Evolutionary conservation across 2,797 vertebrate genomes (phyloP).

Genomic region (Brachymystax lenok): DNA sequence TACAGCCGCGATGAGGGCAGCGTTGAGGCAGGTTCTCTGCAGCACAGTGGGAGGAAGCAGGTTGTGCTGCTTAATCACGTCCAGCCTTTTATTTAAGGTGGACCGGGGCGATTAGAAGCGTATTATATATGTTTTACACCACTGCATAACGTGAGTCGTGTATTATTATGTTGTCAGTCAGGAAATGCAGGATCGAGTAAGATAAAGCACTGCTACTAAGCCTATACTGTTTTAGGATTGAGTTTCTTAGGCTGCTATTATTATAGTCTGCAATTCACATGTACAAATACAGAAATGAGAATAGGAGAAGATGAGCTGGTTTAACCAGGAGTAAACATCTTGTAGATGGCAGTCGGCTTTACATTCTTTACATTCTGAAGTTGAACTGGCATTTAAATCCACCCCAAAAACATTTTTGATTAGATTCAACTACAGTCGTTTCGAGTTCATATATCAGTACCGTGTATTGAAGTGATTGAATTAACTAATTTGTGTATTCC

Average conservation of each 20-base stretch:
- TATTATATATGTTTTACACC: not conserved
- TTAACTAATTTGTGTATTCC: not conserved
- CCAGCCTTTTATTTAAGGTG: constrained; percentile 71
- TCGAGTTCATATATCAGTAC: not conserved
- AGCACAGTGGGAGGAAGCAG: constrained; percentile 78
- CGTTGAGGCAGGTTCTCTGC: constrained; percentile 61
- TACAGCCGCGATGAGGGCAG: constrained; percentile 57
- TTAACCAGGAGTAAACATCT: not conserved
- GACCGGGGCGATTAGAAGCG: constrained; percentile 29
- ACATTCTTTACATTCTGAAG: not conserved
- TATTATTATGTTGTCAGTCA: too few relatives aligned
- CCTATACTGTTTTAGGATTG: not conserved
- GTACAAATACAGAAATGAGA: not conserved
- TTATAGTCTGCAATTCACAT: not conserved
- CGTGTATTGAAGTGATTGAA: not conserved
- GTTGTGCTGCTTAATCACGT: constrained; percentile 65
- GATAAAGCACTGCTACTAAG: not conserved
- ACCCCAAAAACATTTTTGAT: too few relatives aligned
- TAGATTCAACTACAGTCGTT: too few relatives aligned
- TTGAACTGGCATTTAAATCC: not conserved
- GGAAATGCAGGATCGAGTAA: not conserved
- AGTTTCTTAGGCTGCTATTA: not conserved
- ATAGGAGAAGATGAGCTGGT: not conserved
- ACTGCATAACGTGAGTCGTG: too few relatives aligned
- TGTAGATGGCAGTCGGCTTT: not conserved